A percentile compares a stretch with the other conserved stretches of the same genome.
phyloP scores from a whole-genome alignment of 2,888 invertebrate genomes.

The Ochropleura plecta region DNA sequence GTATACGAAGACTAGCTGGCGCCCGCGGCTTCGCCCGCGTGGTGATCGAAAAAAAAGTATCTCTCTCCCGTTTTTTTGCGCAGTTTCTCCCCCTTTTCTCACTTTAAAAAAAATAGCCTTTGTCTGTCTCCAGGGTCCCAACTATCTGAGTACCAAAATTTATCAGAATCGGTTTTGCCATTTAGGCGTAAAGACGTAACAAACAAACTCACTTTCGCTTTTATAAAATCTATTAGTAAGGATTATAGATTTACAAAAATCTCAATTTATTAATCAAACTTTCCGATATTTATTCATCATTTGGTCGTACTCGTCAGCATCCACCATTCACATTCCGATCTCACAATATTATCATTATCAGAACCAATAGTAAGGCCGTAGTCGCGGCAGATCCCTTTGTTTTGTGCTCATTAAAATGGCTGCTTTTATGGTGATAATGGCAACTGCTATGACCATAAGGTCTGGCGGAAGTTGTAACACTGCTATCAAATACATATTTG shows the following conservation, averaged over 20 bases:
- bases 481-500: conserved; percentile 59
- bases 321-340: neutral
- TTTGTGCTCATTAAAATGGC: conserved; percentile 60
- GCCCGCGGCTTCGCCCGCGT: too few relatives aligned
- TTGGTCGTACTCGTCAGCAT: neutral
- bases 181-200: too few relatives aligned
- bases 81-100: too few relatives aligned
- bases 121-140: too few relatives aligned
- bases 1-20: too few relatives aligned
- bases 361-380: conserved; percentile 36
- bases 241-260: neutral
- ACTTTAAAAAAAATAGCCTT: too few relatives aligned
- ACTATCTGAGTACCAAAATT: too few relatives aligned
- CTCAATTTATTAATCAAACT: neutral
- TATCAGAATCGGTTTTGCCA: too few relatives aligned
- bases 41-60: too few relatives aligned
- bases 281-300: neutral
- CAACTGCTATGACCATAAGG: conserved; percentile 52
- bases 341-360: conserved; percentile 5
- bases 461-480: conserved; percentile 54
- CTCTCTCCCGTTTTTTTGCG: too few relatives aligned
- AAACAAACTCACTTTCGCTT: too few relatives aligned
- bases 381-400: conserved; percentile 63
- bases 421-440: conserved; percentile 59
- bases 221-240: too few relatives aligned